phyloP scores from a whole-genome alignment of 1,140 invertebrate species.

The Leptoteleia sp. region DNA sequence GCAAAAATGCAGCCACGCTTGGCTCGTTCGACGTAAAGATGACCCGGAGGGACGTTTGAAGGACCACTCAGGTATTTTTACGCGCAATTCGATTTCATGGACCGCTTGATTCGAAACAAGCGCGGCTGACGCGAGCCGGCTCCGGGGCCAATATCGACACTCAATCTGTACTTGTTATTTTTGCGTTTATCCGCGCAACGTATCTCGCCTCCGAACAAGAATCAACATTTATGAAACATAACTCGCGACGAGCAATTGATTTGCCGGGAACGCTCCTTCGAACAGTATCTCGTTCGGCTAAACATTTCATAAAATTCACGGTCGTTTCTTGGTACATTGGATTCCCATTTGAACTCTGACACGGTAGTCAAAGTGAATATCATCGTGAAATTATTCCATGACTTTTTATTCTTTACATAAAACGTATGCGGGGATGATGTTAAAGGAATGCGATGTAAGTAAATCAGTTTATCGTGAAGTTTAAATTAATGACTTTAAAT shows the following conservation, averaged over 20 bases:
- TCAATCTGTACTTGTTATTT: constrained; percentile 59
- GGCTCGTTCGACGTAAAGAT: constrained; percentile 64
- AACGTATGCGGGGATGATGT: no score
- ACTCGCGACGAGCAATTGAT: constrained; percentile 39
- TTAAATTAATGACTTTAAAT: no score
- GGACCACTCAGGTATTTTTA: constrained; percentile 66
- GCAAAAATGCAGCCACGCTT: constrained; percentile 14
- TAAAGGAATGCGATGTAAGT: no score
- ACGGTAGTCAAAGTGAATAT: constrained; percentile 4
- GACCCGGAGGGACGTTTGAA: constrained; percentile 55
- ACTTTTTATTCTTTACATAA: no score
- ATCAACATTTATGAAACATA: constrained; percentile 59
- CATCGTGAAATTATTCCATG: no score
- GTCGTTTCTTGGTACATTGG: constrained; percentile 29
- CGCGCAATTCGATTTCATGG: constrained; percentile 74
- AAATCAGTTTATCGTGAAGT: no score
- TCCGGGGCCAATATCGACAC: constrained; percentile 56
- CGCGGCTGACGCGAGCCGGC: constrained; percentile 25
- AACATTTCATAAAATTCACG: constrained; percentile 43
- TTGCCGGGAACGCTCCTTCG: constrained; percentile 12
- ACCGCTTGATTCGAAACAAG: constrained; percentile 58
- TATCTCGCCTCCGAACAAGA: constrained; percentile 19
- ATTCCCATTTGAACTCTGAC: constrained; percentile 18
- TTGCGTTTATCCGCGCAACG: constrained; percentile 29
- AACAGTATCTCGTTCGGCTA: constrained; percentile 22